These are phyloP conservation scores for Acipenser oxyrinchus DNA, from an alignment of 2,797 vertebrate genomes.

Conservation along the genomic window DNA sequence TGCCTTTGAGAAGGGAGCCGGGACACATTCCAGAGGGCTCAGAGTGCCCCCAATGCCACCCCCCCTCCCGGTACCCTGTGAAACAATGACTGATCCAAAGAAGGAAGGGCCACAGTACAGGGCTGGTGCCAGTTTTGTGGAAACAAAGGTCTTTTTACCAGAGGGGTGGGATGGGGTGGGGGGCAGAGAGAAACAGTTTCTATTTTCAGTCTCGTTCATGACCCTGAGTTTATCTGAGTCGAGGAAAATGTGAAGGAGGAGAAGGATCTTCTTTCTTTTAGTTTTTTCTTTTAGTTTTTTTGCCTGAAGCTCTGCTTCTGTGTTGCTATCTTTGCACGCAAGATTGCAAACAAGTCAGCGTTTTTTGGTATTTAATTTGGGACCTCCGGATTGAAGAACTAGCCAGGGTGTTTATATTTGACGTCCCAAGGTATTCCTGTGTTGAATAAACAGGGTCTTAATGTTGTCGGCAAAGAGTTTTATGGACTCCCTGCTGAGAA, in stretches of 20 bases:
- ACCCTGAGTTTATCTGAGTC: constrained; percentile 39
- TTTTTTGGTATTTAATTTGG: no score
- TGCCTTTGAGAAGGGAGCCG: constrained; percentile 35
- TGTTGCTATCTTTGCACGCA: not conserved
- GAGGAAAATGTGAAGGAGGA: constrained; percentile 19
- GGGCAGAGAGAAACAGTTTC: constrained; percentile 39
- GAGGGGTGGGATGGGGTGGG: constrained; percentile 26
- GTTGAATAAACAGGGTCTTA: constrained; percentile 71
- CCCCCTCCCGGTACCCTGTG: not conserved
- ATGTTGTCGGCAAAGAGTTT: constrained; percentile 66
- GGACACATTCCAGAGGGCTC: constrained; percentile 42
- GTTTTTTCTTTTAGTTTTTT: no score
- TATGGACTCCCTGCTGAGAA: constrained; percentile 85
- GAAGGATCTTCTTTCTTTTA: not conserved
- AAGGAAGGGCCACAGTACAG: constrained; percentile 20
- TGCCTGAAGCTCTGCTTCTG: no score
- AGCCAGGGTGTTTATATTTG: constrained; percentile 28
- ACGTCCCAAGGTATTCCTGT: constrained; percentile 53
- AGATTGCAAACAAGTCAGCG: not conserved
- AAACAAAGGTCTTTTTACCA: constrained; percentile 65
- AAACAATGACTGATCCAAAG: constrained; percentile 11
- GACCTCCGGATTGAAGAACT: no score
- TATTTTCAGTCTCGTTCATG: constrained; percentile 45
- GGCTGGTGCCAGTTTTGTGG: constrained; percentile 42
- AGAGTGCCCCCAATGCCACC: constrained; percentile 25